Evolutionary conservation across 2,797 vertebrate genomes (phyloP).

Genomic region (Spinus pinus): DNA sequence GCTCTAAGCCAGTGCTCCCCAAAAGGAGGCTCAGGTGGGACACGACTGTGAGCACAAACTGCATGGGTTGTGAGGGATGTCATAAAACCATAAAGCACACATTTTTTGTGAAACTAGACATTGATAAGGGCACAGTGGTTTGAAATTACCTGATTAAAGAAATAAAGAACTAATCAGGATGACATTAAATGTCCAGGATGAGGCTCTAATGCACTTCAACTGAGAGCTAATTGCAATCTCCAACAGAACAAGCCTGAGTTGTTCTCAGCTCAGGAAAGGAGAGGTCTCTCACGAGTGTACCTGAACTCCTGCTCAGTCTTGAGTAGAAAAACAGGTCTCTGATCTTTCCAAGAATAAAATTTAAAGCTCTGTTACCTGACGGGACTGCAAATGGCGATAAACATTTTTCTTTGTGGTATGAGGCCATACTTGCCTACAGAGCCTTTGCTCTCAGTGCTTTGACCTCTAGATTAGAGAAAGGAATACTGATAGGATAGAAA

Average conservation of each 20-base stretch:
- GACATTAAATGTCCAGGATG: not conserved
- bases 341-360: not conserved
- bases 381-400: not conserved
- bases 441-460: not conserved
- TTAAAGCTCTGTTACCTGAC: not conserved
- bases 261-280: not conserved
- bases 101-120: not conserved
- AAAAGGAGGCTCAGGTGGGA: not conserved
- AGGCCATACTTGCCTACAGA: not conserved
- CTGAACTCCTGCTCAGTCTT: not conserved
- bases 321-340: not conserved
- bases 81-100: not conserved
- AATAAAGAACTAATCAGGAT: not conserved
- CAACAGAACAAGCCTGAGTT: rapidly evolving
- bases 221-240: not conserved
- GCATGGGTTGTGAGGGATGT: rapidly evolving
- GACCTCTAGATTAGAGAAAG: not conserved
- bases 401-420: not conserved
- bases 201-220: not conserved
- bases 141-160: not conserved
- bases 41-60: rapidly evolving
- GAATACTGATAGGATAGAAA: not conserved
- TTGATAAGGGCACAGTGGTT: not conserved
- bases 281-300: not conserved
- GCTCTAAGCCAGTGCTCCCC: not conserved